A percentile compares a stretch with the other conserved stretches of the same genome.
These are phyloP conservation scores for Argynnis bischoffii DNA, from an alignment of 2,888 invertebrate genomes.

Conservation along the genomic window DNA sequence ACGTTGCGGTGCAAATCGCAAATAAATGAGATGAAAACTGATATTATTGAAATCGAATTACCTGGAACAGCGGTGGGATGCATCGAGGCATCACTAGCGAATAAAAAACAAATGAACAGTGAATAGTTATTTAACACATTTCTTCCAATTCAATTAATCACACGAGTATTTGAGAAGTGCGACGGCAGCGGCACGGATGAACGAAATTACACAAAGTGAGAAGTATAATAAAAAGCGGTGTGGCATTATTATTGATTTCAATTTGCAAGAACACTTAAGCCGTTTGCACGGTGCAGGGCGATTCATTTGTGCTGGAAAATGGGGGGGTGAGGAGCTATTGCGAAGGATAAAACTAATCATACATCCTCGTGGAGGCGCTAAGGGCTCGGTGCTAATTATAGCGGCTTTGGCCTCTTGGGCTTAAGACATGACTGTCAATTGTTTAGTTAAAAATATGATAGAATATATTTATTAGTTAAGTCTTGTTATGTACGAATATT, in stretches of 20 bases:
- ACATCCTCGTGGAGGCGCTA: slow-evolving; percentile 60
- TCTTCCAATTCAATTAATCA: slow-evolving; percentile 35
- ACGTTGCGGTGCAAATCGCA: not conserved
- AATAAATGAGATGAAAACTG: slow-evolving; percentile 16
- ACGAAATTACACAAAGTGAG: slow-evolving; percentile 25
- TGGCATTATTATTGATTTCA: slow-evolving; percentile 47
- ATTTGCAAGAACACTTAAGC: slow-evolving; percentile 51
- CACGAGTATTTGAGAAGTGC: slow-evolving; percentile 29
- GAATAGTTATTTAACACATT: slow-evolving; percentile 37
- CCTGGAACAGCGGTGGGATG: slow-evolving; percentile 17
- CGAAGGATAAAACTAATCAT: slow-evolving; percentile 79
- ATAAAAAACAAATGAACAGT: slow-evolving; percentile 32
- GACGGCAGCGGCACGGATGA: slow-evolving; percentile 17
- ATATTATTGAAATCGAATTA: slow-evolving; percentile 22
- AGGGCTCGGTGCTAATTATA: slow-evolving; percentile 36
- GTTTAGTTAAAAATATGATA: no score
- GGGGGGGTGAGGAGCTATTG: slow-evolving; percentile 47
- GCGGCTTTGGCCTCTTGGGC: slow-evolving; percentile 7
- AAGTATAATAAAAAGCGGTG: slow-evolving; percentile 35
- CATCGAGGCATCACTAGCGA: slow-evolving; percentile 26
- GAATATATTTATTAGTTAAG: no score
- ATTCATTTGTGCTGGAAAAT: slow-evolving; percentile 70
- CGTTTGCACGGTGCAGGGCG: slow-evolving; percentile 49
- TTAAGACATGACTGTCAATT: no score
- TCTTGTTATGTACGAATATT: no score